Evolutionary conservation across 2,113 vertebrate genomes (phyloP).

Genomic region (Neofelis nebulosa): DNA sequence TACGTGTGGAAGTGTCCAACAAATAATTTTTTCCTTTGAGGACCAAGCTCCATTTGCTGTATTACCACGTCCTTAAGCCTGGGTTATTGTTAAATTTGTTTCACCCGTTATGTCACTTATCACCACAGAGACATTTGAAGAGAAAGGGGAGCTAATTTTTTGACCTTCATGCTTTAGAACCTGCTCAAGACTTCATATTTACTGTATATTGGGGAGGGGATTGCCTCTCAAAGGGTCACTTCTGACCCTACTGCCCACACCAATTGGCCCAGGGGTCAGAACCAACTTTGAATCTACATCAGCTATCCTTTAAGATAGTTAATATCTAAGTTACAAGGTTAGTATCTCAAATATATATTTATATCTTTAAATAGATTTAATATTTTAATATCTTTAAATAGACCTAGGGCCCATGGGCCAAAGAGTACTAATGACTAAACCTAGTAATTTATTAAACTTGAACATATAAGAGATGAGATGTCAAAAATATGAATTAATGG

Average conservation of each 20-base stretch:
- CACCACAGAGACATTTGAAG: conserved; percentile 8
- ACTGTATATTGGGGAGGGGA: background rate
- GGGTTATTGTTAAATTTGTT: background rate
- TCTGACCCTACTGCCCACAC: background rate
- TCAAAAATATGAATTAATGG: background rate
- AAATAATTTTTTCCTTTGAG: background rate
- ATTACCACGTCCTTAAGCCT: background rate
- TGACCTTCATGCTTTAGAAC: background rate
- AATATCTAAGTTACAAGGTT: background rate
- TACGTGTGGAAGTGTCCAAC: background rate
- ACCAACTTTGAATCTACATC: background rate
- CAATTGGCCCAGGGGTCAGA: background rate
- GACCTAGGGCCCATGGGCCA: background rate
- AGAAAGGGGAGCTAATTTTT: background rate
- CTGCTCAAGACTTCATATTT: background rate
- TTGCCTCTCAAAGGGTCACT: background rate
- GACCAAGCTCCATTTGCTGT: background rate
- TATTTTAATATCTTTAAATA: conserved; percentile 18
- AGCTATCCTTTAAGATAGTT: background rate
- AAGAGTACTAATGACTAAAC: background rate
- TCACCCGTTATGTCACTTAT: background rate
- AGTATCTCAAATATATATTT: background rate
- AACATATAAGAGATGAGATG: background rate
- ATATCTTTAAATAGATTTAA: background rate
- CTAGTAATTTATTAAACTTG: background rate